These are phyloP conservation scores for Varanus salvator DNA, from an alignment of 2,113 vertebrate species.

Conservation along the genomic window DNA sequence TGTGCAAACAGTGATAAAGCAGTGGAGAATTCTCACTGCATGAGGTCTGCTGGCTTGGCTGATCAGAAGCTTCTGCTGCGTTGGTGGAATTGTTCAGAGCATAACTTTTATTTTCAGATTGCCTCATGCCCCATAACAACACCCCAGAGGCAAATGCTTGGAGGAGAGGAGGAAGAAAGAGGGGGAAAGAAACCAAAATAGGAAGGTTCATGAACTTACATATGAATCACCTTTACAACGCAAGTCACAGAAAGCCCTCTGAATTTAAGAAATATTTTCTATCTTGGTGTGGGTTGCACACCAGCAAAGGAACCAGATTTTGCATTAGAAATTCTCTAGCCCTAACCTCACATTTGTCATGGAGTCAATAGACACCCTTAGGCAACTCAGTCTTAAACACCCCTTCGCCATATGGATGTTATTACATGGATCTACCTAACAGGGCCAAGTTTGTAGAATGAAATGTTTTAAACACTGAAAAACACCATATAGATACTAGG, in stretches of 20 bases:
- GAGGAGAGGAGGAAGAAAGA: background rate
- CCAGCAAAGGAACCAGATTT: background rate
- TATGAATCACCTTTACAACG: background rate
- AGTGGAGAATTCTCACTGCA: background rate
- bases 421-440: background rate
- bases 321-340: background rate
- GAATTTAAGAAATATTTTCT: background rate
- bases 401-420: too few relatives aligned
- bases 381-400: background rate
- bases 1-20: conserved; percentile 23
- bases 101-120: background rate
- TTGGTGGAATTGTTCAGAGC: background rate
- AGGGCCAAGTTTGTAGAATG: too few relatives aligned
- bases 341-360: background rate
- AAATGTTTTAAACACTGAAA: too few relatives aligned
- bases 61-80: rapidly evolving
- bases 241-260: rapidly evolving
- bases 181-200: background rate
- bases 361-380: background rate
- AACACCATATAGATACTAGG: too few relatives aligned
- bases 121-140: rapidly evolving
- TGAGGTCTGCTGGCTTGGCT: conserved; percentile 4
- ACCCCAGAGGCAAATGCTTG: background rate
- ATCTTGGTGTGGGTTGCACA: background rate
- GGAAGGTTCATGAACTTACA: background rate